A percentile compares a stretch with the other conserved stretches of the same genome.
Conservation (phyloP, 2,113 vertebrate genomes). For the Cebus imitator region DNA sequence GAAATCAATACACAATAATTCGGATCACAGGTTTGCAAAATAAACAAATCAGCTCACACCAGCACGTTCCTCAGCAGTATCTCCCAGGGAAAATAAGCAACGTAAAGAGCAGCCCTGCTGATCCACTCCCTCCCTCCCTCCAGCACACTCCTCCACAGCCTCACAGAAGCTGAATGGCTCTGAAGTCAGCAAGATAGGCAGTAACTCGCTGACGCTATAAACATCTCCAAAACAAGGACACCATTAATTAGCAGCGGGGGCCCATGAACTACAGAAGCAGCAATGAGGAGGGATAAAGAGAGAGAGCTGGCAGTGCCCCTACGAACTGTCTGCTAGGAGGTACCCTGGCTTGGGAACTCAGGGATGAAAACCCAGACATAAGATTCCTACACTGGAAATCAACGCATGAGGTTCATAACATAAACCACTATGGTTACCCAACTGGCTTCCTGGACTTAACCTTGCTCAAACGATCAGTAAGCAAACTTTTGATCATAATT, state of each 20-base stretch:
- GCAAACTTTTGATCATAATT: not conserved
- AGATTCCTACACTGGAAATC: not conserved
- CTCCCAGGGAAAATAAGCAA: not conserved
- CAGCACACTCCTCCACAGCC: not conserved
- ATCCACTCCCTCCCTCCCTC: not conserved
- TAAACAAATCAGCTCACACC: not conserved
- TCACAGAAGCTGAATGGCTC: not conserved
- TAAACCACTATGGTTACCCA: not conserved
- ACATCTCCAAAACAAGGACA: not conserved
- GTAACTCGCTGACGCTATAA: not conserved
- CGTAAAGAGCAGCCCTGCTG: not conserved
- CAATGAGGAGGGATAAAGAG: not conserved
- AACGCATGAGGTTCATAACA: not conserved
- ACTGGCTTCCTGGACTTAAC: not conserved
- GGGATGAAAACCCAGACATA: not conserved
- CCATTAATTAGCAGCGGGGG: not conserved
- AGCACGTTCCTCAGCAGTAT: not conserved
- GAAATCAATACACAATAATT: not conserved
- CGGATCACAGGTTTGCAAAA: not conserved
- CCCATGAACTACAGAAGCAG: not conserved
- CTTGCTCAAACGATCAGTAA: constrained; percentile 18
- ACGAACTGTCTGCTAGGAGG: not conserved
- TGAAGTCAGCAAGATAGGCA: not conserved
- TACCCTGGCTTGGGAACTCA: not conserved
- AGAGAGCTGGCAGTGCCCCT: not conserved